Conservation (phyloP, 2,113 vertebrate genomes). For the Callaeas wilsoni region DNA sequence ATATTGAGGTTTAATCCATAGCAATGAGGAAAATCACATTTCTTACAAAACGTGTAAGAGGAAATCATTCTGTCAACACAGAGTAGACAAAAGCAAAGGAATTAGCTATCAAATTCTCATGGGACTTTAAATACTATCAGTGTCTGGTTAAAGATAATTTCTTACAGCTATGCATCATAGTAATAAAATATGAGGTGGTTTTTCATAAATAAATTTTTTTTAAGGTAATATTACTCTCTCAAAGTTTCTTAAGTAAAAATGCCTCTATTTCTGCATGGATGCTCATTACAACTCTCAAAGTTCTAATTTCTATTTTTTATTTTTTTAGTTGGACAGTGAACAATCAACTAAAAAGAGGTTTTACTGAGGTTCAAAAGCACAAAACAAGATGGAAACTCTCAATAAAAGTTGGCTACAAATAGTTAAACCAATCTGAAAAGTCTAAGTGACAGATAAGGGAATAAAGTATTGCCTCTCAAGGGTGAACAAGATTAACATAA, state of each 20-base stretch:
- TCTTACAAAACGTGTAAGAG: neutral
- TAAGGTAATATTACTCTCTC: neutral
- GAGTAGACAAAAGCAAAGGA: neutral
- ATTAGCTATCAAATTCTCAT: neutral
- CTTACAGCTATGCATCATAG: neutral
- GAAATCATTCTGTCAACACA: neutral
- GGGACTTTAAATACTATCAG: neutral
- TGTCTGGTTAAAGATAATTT: neutral
- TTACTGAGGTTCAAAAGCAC: neutral
- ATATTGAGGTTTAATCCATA: neutral
- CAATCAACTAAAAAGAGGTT: neutral
- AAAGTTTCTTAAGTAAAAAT: neutral
- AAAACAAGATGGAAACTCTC: neutral
- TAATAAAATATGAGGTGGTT: neutral
- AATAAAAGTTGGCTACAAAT: neutral
- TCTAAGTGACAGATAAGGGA: neutral
- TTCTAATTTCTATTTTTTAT: neutral
- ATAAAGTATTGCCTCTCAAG: neutral
- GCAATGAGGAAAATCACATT: neutral
- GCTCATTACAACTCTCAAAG: neutral
- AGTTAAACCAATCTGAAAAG: neutral
- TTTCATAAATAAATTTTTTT: neutral
- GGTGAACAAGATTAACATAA: constrained; percentile 1
- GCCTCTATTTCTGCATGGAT: neutral
- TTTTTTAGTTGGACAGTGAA: neutral